Base-by-base conservation (phyloP, 2,888 invertebrate species). In the Athrips mouffetella region DNA sequence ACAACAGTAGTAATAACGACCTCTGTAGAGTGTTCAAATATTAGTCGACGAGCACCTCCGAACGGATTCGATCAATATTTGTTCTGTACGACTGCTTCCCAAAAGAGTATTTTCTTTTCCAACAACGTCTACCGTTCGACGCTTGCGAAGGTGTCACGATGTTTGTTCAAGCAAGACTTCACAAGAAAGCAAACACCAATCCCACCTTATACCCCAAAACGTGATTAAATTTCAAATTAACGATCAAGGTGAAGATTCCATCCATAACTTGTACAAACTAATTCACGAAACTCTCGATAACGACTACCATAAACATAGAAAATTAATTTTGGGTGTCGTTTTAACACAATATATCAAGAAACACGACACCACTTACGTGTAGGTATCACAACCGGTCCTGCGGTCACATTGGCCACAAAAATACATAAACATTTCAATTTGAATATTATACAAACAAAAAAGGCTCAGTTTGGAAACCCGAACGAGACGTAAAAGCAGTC, bases 51-150 rank as follows among this genome's bases (percentile, higher is more conserved):
- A 67, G 72, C 77, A 80, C 80, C 78, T 80, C 67, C 72, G 73
- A 79, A 76, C 80, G 76, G 81, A 85, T 83, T 85, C 80, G 63
- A 73, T 76, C 62, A 87, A 87, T 87, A 86, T 87, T 87, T 87
- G 80, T 78, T 65, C 65, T 71, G 71, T 70, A 71, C 79, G 75
- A 77, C 74, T 82, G 76, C 77, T 80, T 80, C 78, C 76, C 78
- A 76, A 78, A 78, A 79, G 78, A 77, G 73, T 84, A 81, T 84
- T 83, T 84, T 85, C 80, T 78, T 69, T 83, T 75, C 72, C 81
- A 84, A 84, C 82, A 76, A 76, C 74, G 70, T 79, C 79, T 71
- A 80, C 73, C 76, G 80, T 80, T 80, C 73, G 67, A 76, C 75
- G 72, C 74, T 67, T 60, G 73, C 70, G 72, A 77, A 73, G 72